Conservation (phyloP, 2,113 vertebrate species). For the Syngnathoides biaculeatus region DNA sequence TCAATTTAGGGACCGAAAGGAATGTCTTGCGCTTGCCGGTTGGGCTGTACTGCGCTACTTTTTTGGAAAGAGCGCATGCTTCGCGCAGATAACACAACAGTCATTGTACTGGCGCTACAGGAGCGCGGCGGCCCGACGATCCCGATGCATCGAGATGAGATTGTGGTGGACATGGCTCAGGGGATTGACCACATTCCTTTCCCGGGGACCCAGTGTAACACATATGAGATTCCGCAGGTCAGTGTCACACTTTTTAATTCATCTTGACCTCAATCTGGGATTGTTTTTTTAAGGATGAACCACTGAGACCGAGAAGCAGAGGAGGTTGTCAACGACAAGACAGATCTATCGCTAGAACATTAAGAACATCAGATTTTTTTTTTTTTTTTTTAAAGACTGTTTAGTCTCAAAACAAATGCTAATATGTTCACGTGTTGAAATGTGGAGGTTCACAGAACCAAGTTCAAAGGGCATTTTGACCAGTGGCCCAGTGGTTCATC, state of each 20-base stretch:
- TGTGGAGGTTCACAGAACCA: not conserved
- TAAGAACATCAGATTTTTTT: not conserved
- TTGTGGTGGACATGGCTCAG: slow-evolving; percentile 85
- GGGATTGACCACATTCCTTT: slow-evolving; percentile 70
- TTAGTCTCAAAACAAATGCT: not conserved
- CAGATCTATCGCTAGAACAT: not conserved
- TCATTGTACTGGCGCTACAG: slow-evolving; percentile 89
- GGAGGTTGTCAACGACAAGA: not conserved
- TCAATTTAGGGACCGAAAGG: slow-evolving; percentile 80
- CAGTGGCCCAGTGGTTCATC: slow-evolving; percentile 41
- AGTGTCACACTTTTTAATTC: slow-evolving; percentile 22
- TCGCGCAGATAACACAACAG: slow-evolving; percentile 95
- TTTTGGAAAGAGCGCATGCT: slow-evolving; percentile 97
- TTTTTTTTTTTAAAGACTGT: not conserved
- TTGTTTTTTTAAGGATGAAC: not conserved
- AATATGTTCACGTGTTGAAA: not conserved
- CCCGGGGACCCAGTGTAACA: slow-evolving; percentile 78
- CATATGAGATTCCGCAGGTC: slow-evolving; percentile 79
- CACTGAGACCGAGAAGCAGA: not conserved
- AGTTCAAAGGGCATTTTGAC: slow-evolving; percentile 12
- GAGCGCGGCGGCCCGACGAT: slow-evolving; percentile 67
- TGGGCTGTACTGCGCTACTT: slow-evolving; percentile 86
- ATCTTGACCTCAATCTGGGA: not conserved
- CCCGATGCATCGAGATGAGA: slow-evolving; percentile 79
- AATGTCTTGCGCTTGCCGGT: slow-evolving; percentile 85